These are phyloP conservation scores for Xestia rhomboidea DNA, from an alignment of 2,888 invertebrate genomes.

Conservation along the genomic window DNA sequence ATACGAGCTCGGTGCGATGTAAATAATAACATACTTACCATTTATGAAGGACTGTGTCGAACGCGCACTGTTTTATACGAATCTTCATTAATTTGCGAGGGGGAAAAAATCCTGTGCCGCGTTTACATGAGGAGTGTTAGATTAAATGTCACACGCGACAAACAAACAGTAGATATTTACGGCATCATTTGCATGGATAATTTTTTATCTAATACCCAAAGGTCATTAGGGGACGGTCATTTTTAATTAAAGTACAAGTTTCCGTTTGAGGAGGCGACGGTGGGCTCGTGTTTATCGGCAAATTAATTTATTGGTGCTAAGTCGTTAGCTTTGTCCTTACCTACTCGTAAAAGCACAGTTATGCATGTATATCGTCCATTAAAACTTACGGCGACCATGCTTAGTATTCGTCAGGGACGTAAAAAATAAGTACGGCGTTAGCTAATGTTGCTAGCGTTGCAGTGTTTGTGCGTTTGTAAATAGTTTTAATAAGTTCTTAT, in stretches of 20 bases:
- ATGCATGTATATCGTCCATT: slow-evolving; percentile 75
- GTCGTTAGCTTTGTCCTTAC: slow-evolving; percentile 75
- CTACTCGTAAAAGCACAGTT: slow-evolving; percentile 71
- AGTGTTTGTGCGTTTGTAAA: slow-evolving; percentile 62
- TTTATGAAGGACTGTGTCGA: slow-evolving; percentile 50
- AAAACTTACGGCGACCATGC: slow-evolving; percentile 75
- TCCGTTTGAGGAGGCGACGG: slow-evolving; percentile 65
- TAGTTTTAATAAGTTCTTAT: slow-evolving; percentile 56
- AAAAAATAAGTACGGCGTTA: slow-evolving; percentile 75
- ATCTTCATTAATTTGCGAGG: slow-evolving; percentile 48
- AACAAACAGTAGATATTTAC: slow-evolving; percentile 56
- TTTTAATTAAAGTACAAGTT: slow-evolving; percentile 71
- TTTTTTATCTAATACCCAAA: slow-evolving; percentile 66
- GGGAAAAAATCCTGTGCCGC: slow-evolving; percentile 28
- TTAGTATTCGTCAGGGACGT: slow-evolving; percentile 72
- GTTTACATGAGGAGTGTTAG: slow-evolving; percentile 38
- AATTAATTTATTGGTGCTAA: slow-evolving; percentile 78
- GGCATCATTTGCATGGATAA: slow-evolving; percentile 67
- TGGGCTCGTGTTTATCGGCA: slow-evolving; percentile 71
- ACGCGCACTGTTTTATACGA: slow-evolving; percentile 25
- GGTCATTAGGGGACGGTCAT: slow-evolving; percentile 71
- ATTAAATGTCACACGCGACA: slow-evolving; percentile 61
- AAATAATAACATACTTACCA: slow-evolving; percentile 56
- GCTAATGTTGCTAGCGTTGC: slow-evolving; percentile 63
- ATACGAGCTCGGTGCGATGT: slow-evolving; percentile 46